Conservation (phyloP, 2,888 invertebrate species). For the Synanthedon formicaeformis region DNA sequence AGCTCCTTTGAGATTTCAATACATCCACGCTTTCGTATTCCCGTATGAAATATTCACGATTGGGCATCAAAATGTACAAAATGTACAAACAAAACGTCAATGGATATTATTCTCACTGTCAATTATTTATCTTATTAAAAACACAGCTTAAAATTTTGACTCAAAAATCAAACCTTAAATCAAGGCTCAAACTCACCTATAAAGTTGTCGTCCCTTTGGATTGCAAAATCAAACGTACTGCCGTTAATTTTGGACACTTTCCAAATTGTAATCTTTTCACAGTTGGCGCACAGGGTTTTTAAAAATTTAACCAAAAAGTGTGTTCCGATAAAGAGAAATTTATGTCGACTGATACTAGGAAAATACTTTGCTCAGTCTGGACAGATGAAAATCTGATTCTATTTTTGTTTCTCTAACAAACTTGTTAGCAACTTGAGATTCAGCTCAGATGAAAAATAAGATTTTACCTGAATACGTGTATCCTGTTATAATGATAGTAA, state of each 20-base stretch:
- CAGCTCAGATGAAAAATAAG: too few species aligned
- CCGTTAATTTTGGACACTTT: conserved; percentile 4
- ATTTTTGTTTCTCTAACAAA: too few species aligned
- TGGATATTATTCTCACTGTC: too few species aligned
- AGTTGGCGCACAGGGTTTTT: conserved; percentile 3
- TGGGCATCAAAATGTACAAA: neutral
- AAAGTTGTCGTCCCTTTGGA: too few species aligned
- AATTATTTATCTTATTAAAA: too few species aligned
- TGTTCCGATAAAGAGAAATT: neutral
- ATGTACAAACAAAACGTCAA: too few species aligned
- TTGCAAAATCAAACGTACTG: neutral
- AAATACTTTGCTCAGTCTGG: neutral
- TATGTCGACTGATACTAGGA: neutral
- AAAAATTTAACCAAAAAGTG: neutral
- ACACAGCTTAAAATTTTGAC: too few species aligned
- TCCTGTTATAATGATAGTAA: too few species aligned
- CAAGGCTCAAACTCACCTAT: too few species aligned
- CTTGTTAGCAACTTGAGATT: too few species aligned
- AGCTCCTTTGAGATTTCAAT: neutral
- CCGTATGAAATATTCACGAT: neutral
- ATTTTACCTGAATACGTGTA: too few species aligned
- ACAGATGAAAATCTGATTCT: neutral
- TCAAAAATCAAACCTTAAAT: too few species aligned
- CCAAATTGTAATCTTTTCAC: conserved; percentile 12
- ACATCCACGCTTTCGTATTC: neutral